Base-by-base conservation (phyloP, 2,888 invertebrate genomes). In the Octodonta nipae region DNA sequence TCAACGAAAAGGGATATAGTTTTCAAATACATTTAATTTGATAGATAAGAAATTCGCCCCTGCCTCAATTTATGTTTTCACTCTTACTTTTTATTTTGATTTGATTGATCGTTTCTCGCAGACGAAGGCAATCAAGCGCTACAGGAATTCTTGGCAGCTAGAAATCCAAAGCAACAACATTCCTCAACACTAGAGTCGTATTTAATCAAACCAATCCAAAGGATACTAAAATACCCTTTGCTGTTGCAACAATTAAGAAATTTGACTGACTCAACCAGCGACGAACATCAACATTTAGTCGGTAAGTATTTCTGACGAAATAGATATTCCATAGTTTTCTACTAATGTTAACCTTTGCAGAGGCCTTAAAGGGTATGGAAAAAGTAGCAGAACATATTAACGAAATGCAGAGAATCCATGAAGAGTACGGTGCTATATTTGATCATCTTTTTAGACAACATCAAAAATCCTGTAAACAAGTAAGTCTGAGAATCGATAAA, bases 321-420 rank as follows among this genome's bases (percentile, higher is more conserved):
- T n/a, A n/a, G n/a, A n/a, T n/a, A n/a, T n/a, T n/a, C n/a, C n/a
- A n/a, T n/a, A n/a, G n/a, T n/a, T 5, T 2, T 4, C 8, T 20
- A 15, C 17, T 4, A 33, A 25, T 16, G 3, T 13, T 26, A 26
- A 28, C 14, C 30, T n/a, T 64, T 65, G 42, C 74, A 88, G 91
- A 92, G 75, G 89, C 92, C 46, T 71, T 92, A 34, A 87, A 89
- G 63, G 92, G 89, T 46, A 95, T 95, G 93, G 93, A 95, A 61
- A 89, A 92, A 64, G 95, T 95, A 49, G 95, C 95, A 28, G 93
- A 95, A 66, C 95, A 96, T 67, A 95, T 96, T 55, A 96, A 95
- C 67, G 93, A 95, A 70, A 95, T 95, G 93, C 95, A 95, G 72
- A 79, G 95, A 68, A 93, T 95, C 56, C 93, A 95, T 64, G 95